Evolutionary conservation across 2,888 invertebrate species (phyloP), one percentile per base, ranked within the genome.

Genomic region (Stegana nigrithorax): DNA sequence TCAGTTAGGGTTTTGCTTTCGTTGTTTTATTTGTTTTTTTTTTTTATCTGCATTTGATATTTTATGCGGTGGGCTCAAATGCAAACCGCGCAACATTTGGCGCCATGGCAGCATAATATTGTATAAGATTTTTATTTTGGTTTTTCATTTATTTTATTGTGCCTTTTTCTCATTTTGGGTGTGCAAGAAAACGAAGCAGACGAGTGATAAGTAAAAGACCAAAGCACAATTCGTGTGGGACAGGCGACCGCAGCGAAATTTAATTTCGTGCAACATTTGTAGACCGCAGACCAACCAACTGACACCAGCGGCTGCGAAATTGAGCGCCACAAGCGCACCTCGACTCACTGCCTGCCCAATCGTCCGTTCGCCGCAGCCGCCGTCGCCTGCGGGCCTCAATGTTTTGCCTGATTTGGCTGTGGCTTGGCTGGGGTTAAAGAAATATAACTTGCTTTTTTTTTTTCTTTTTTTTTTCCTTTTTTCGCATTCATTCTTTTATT

Each of bases 211-310:
- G 45, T 7, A 21, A 27, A 51, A 27, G 21, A 27, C 29, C 32
- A 36, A 19, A 21, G 12, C 23, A 55, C 32, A 55, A 36, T 32
- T 55, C n/a, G n/a, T n/a, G n/a, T n/a, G n/a, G n/a, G 23, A 19
- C 53, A 36, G 19, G 32, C 66, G 67, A 65, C 68, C 69, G 70
- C 68, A 65, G 57, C 62, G 56, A 78, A 75, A 75, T 75, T 75
- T 76, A 75, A 75, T 75, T 78, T 75, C 76, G 75, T 74, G 74
- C 75, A 73, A 73, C 50, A 50, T 50, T 50, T 50, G 50, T 50
- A n/a, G 50, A 50, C 50, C 50, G 14, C 50, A 26, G 25, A 39
- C 17, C n/a, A 39, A 21, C 26, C 17, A 12, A 7, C 10, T 12
- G 51, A 3, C n/a, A 14, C 51, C 51, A 14, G 19, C 14, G n/a